Base-by-base conservation (phyloP, 2,888 invertebrate species). In the Orthonychiurus folsomi region DNA sequence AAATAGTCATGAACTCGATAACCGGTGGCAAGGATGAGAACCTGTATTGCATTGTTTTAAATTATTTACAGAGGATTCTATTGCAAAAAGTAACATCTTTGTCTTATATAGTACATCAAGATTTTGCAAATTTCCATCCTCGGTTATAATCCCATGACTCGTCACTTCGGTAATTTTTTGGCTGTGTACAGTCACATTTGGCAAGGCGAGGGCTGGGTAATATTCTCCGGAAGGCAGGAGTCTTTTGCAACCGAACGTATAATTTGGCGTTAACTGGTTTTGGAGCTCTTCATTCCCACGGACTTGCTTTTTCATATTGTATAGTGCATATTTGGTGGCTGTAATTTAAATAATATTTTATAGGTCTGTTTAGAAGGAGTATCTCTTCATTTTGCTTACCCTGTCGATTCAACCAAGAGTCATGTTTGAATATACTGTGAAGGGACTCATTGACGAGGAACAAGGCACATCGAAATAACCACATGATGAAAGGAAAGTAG, bases 1-100 rank as follows among this genome's bases (percentile, higher is more conserved):
- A 67, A 70, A 48, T 58, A 69, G 25, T 70, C 70, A 26, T 69
- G 68, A 2, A 69, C 67, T 54, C 63, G 63, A 50, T 65, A 70
- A 20, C 68, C 70, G 15, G 70, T 70, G 3, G 68, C 68, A 0
- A 69, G 56, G 2, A 70, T 69, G 5, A 70, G 59, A 9, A 52
- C 52, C 52, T 52, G 5, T n/a, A 48, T 48, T 52, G 63, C 20
- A n/a, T 52, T 5, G 52, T 12, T 23, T 12, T 9, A 20, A 21
- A 20, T 20, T 12, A 23, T 21, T 23, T 56, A 23, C 12, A 9
- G 9, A 15, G 52, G 9, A 9, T 52, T 12, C 24, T 12, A 48
- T 48, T 15, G 48, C n/a, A n/a, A 48, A 48, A 15, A n/a, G n/a
- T n/a, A n/a, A n/a, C n/a, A n/a, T n/a, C n/a, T n/a, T n/a, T n/a